A percentile compares a stretch with the other conserved stretches of the same genome.
These are phyloP conservation scores for Montipora foliosa DNA, from an alignment of 64 coral and sea anemone species.

Conservation along the genomic window DNA sequence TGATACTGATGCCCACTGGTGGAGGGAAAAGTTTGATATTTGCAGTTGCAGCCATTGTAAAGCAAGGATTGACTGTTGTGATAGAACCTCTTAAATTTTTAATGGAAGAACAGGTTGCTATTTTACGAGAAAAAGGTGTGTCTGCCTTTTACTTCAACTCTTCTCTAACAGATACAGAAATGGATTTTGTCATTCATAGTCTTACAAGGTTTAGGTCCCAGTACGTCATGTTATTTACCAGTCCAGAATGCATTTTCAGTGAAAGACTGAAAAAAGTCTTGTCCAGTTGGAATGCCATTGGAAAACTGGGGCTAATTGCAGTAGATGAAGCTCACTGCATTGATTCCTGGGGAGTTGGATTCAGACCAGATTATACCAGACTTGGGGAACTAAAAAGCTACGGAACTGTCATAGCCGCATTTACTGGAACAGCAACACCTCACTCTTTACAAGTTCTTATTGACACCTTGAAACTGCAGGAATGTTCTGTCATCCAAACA, in stretches of 20 bases:
- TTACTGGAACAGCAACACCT: slow-evolving; percentile 60
- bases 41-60: slow-evolving; percentile 45
- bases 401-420: slow-evolving; percentile 15
- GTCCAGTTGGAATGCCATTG: slow-evolving; percentile 25
- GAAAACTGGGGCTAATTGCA: slow-evolving; percentile 22
- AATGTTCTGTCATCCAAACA: too few species aligned
- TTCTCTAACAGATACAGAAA: slow-evolving; percentile 35
- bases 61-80: slow-evolving; percentile 52
- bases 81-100: slow-evolving; percentile 49
- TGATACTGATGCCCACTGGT: too few species aligned
- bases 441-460: slow-evolving; percentile 5
- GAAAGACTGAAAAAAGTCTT: slow-evolving; percentile 22
- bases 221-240: slow-evolving; percentile 44
- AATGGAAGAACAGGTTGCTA: slow-evolving; percentile 48
- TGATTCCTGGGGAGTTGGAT: slow-evolving; percentile 56
- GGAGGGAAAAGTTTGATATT: background rate
- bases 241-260: slow-evolving; percentile 51
- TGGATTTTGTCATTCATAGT: slow-evolving; percentile 56
- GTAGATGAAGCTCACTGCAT: slow-evolving; percentile 64
- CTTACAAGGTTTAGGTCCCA: slow-evolving; percentile 10
- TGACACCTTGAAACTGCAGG: too few species aligned
- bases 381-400: slow-evolving; percentile 47
- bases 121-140: slow-evolving; percentile 33
- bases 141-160: slow-evolving; percentile 60
- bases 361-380: slow-evolving; percentile 34